A percentile compares a stretch with the other conserved stretches of the same genome.
phyloP scores from a whole-genome alignment of 2,797 vertebrate genomes.

The Ataeniobius toweri region DNA sequence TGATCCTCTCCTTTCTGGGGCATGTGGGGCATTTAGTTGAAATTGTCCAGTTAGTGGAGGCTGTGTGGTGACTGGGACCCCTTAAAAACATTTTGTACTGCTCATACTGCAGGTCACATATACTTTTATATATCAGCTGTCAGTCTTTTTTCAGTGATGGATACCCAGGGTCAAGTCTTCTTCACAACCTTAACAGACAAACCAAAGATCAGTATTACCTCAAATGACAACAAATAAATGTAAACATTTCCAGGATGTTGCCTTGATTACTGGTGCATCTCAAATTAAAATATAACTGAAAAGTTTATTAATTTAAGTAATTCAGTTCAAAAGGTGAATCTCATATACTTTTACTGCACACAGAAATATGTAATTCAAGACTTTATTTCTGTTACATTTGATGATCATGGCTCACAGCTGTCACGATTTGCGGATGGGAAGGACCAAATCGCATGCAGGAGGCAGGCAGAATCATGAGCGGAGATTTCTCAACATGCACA shows the following conservation, averaged over 20 bases:
- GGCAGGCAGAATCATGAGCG: not conserved
- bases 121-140: constrained; percentile 43
- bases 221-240: constrained; percentile 55
- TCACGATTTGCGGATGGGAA: not conserved
- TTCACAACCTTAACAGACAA: constrained; percentile 55
- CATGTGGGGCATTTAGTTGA: constrained; percentile 91
- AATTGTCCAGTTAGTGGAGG: constrained; percentile 70
- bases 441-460: not conserved
- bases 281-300: constrained; percentile 2
- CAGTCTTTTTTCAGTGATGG: constrained; percentile 48
- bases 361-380: not conserved
- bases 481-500: no score
- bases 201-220: constrained; percentile 55
- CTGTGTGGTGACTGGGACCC: constrained; percentile 77
- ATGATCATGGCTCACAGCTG: not conserved
- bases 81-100: constrained; percentile 61
- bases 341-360: not conserved
- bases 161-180: constrained; percentile 58
- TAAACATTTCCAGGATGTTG: constrained; percentile 43
- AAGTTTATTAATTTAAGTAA: not conserved
- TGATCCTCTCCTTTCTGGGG: constrained; percentile 97
- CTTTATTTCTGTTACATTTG: not conserved
- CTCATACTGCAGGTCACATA: constrained; percentile 61
- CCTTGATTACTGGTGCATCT: constrained; percentile 33
- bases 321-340: not conserved